Conservation (phyloP, 2,113 vertebrate species). For the Bambusicola thoracicus region DNA sequence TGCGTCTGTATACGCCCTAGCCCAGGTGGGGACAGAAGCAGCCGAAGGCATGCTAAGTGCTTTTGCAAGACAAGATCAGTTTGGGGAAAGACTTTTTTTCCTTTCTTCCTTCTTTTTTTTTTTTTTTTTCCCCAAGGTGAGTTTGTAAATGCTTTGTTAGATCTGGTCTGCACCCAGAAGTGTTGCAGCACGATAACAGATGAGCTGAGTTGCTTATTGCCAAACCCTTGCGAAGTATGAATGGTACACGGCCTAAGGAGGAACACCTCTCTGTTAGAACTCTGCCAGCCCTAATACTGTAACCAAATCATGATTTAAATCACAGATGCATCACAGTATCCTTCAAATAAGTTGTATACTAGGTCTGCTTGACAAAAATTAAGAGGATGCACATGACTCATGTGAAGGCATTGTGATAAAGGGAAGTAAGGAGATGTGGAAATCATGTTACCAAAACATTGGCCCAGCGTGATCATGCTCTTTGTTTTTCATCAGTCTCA, state of each 20-base stretch:
- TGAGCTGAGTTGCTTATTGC: neutral
- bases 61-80: neutral
- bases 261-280: neutral
- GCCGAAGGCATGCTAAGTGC: neutral
- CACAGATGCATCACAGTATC: neutral
- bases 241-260: neutral
- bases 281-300: neutral
- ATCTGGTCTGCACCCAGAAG: neutral
- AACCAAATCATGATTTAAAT: constrained; percentile 1
- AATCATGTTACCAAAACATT: rapidly evolving
- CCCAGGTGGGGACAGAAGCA: constrained; percentile 4
- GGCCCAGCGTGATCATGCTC: neutral
- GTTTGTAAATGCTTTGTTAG: neutral
- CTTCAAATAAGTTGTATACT: neutral
- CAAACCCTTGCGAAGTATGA: neutral
- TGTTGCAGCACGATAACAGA: neutral
- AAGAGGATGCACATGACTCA: rapidly evolving
- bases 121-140: neutral
- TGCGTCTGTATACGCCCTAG: neutral
- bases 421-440: neutral
- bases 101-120: neutral
- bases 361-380: neutral
- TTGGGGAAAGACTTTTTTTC: neutral
- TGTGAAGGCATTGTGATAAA: neutral
- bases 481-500: neutral